Conservation (phyloP, 1,140 invertebrate species). For the Ceratina japonica region DNA sequence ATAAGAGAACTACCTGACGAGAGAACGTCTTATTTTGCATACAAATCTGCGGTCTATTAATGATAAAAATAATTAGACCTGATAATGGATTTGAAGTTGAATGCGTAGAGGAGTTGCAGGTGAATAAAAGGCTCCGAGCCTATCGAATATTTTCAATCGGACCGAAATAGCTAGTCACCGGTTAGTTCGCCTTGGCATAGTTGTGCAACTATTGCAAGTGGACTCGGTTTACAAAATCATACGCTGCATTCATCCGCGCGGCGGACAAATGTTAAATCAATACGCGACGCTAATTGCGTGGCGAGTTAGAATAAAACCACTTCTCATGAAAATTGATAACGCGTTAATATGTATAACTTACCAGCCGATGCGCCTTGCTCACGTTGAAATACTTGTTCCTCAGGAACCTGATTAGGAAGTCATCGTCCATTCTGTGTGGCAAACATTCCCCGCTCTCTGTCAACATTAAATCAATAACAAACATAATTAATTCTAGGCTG, state of each 20-base stretch:
- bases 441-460: conserved; percentile 87
- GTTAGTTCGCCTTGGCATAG: conserved; percentile 58
- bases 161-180: neutral
- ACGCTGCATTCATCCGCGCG: too few relatives aligned
- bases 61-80: neutral
- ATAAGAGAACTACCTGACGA: too few relatives aligned
- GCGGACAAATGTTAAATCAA: neutral
- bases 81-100: neutral
- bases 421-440: conserved; percentile 89
- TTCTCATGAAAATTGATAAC: neutral
- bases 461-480: conserved; percentile 57
- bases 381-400: conserved; percentile 90
- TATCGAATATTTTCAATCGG: conserved; percentile 1
- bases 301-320: neutral
- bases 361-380: conserved; percentile 89
- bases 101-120: too few relatives aligned
- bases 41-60: too few relatives aligned
- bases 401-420: conserved; percentile 90
- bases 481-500: too few relatives aligned
- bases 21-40: too few relatives aligned
- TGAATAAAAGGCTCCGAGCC: neutral
- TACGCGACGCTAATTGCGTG: neutral
- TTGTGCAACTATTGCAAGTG: conserved; percentile 52
- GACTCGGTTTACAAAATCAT: conserved; percentile 11
- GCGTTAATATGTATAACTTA: conserved; percentile 74